phyloP scores from a whole-genome alignment of 2,113 vertebrate species.

The Lepidothrix coronata region DNA sequence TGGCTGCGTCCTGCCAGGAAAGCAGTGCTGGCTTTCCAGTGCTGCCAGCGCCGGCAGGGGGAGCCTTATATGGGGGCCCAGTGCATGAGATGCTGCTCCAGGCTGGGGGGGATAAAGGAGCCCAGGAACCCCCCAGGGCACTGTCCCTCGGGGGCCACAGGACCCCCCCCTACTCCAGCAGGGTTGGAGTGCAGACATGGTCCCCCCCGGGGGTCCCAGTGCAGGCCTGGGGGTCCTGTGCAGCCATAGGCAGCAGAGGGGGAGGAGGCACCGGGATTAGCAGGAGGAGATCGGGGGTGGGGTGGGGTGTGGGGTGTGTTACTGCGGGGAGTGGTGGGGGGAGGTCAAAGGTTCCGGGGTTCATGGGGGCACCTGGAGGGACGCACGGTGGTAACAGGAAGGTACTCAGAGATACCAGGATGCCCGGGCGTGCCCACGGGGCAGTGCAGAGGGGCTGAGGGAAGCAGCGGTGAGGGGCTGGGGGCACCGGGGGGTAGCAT shows the following conservation, averaged over 20 bases:
- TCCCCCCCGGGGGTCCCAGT: too few relatives aligned
- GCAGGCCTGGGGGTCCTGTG: not conserved
- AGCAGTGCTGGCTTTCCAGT: not conserved
- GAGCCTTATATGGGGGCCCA: accelerated
- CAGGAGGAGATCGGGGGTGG: not conserved
- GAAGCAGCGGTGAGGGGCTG: not conserved
- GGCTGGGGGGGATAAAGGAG: not conserved
- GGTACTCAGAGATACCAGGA: not conserved
- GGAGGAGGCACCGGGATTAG: not conserved
- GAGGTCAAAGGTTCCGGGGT: too few relatives aligned
- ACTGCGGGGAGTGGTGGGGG: not conserved
- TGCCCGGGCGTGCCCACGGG: not conserved
- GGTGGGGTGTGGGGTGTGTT: too few relatives aligned
- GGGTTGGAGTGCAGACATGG: not conserved
- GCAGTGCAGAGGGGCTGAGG: not conserved
- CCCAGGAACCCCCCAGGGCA: not conserved
- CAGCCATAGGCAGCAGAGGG: not conserved
- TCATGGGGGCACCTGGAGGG: not conserved
- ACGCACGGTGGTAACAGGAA: accelerated
- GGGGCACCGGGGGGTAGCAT: not conserved
- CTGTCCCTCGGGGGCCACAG: too few relatives aligned
- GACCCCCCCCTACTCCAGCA: too few relatives aligned
- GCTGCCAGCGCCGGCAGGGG: not conserved
- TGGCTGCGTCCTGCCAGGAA: not conserved
- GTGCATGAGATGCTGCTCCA: not conserved